These are phyloP conservation scores for Fistularia tabacaria DNA, from an alignment of 2,797 vertebrate species.

Conservation along the genomic window DNA sequence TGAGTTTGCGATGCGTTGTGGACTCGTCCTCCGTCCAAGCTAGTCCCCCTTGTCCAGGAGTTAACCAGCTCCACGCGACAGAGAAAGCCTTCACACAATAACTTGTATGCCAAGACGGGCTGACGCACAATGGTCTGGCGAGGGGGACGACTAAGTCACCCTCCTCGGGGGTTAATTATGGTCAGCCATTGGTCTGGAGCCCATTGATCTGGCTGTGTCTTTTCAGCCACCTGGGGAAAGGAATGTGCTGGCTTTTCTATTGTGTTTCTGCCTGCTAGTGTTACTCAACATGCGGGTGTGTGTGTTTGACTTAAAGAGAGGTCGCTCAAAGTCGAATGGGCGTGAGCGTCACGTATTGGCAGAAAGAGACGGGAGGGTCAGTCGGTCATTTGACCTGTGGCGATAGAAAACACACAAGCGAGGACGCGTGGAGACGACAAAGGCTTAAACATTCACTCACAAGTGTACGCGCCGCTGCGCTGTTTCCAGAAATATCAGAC, in stretches of 20 bases:
- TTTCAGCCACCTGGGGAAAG: constrained; percentile 67
- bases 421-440: too few relatives aligned
- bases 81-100: constrained; percentile 18
- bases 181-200: constrained; percentile 41
- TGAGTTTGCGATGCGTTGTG: background rate
- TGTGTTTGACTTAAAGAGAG: constrained; percentile 44
- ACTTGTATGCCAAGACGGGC: constrained; percentile 28
- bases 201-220: constrained; percentile 59
- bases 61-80: constrained; percentile 51
- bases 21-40: constrained; percentile 9
- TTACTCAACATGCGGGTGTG: constrained; percentile 30
- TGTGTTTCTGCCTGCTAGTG: constrained; percentile 54
- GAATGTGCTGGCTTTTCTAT: constrained; percentile 50
- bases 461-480: constrained; percentile 9
- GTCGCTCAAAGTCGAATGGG: constrained; percentile 31
- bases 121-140: constrained; percentile 50
- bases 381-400: constrained; percentile 23
- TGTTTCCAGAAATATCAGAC: constrained; percentile 39
- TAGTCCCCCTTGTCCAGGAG: constrained; percentile 30
- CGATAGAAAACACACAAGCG: too few relatives aligned
- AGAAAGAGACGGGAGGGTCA: constrained; percentile 43
- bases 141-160: constrained; percentile 31
- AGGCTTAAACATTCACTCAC: too few relatives aligned
- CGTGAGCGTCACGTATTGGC: constrained; percentile 28
- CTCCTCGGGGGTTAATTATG: constrained; percentile 60